Percentiles rank a stretch among this genome's conserved stretches.
These are phyloP conservation scores for Drosophila pallidifrons DNA, from an alignment of 1,140 invertebrate species.

Conservation along the genomic window DNA sequence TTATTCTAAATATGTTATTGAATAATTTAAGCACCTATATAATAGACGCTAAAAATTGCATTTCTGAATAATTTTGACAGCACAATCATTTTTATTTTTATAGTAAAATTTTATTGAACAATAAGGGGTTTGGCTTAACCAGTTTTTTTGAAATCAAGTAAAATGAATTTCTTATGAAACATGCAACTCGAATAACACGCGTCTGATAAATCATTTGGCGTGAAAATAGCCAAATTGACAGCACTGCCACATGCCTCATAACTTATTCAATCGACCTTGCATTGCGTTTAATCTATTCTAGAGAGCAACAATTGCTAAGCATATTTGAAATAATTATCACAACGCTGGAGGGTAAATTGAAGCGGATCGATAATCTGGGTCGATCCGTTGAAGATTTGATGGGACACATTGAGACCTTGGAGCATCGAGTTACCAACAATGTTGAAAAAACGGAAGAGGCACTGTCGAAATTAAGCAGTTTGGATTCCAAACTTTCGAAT, in stretches of 20 bases:
- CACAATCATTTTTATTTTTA: too few relatives aligned
- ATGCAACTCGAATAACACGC: too few relatives aligned
- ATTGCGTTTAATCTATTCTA: conserved; percentile 81
- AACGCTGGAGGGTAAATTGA: conserved; percentile 93
- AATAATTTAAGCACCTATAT: too few relatives aligned
- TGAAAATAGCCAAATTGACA: too few relatives aligned
- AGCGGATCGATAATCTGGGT: conserved; percentile 94
- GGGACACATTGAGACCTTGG: conserved; percentile 92
- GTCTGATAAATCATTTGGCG: too few relatives aligned
- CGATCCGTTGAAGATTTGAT: conserved; percentile 94
- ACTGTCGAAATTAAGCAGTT: conserved; percentile 89
- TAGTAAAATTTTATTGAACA: too few relatives aligned
- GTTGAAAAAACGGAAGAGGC: conserved; percentile 93
- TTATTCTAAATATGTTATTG: too few relatives aligned
- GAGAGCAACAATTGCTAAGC: conserved; percentile 94
- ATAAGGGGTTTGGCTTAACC: too few relatives aligned
- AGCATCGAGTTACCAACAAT: conserved; percentile 92
- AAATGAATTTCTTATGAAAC: too few relatives aligned
- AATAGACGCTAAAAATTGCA: too few relatives aligned
- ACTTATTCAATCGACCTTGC: not conserved
- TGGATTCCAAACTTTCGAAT: conserved; percentile 91
- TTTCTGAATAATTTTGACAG: too few relatives aligned
- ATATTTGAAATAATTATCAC: conserved; percentile 95
- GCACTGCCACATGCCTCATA: not conserved
- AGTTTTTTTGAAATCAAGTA: too few relatives aligned